phyloP scores from a whole-genome alignment of 2,888 invertebrate genomes.

The Drepana falcataria region DNA sequence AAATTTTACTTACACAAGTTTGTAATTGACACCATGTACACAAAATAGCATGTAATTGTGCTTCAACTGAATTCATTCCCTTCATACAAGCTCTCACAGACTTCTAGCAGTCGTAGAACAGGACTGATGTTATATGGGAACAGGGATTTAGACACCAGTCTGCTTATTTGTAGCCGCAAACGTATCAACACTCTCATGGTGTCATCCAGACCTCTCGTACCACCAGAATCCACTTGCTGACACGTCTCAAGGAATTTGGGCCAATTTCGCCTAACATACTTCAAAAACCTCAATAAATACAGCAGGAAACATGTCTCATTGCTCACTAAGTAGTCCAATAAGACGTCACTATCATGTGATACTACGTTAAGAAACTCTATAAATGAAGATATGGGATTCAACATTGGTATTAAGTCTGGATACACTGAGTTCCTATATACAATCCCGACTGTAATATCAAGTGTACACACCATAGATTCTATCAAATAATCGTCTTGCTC shows the following conservation, averaged over 20 bases:
- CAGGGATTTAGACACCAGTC: conserved; percentile 88
- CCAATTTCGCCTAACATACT: conserved; percentile 91
- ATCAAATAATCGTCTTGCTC: conserved; percentile 95
- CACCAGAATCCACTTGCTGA: conserved; percentile 78
- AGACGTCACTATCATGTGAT: conserved; percentile 87
- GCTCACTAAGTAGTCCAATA: conserved; percentile 91
- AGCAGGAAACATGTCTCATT: conserved; percentile 94
- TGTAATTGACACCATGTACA: conserved; percentile 7
- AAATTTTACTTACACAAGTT: background rate
- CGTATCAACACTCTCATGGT: conserved; percentile 91
- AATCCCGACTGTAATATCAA: conserved; percentile 92
- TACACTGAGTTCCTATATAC: conserved; percentile 89
- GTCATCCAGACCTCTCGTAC: conserved; percentile 82
- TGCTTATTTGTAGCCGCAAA: conserved; percentile 87
- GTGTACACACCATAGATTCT: conserved; percentile 94
- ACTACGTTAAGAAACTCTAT: conserved; percentile 91
- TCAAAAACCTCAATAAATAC: conserved; percentile 89
- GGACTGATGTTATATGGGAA: conserved; percentile 96
- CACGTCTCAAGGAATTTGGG: conserved; percentile 88
- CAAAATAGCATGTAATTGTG: background rate
- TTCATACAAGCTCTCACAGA: conserved; percentile 91
- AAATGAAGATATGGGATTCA: conserved; percentile 92
- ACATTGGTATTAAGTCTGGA: conserved; percentile 87
- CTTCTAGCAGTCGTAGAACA: conserved; percentile 88
- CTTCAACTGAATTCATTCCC: conserved; percentile 88